Evolutionary conservation across 2,797 vertebrate genomes (phyloP).

Genomic region (Aplochiton taeniatus): DNA sequence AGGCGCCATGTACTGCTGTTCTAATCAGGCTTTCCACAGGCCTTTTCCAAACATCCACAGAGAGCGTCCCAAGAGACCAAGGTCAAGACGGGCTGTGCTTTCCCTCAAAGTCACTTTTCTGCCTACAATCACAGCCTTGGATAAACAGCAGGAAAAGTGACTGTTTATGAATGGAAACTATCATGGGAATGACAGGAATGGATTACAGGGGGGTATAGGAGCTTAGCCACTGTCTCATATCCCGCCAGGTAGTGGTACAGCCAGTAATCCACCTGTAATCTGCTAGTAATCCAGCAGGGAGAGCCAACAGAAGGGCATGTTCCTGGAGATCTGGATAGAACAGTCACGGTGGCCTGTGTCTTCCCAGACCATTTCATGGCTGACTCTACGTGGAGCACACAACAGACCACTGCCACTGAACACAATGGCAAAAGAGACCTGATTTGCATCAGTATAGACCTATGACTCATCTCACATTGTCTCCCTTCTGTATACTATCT

Average conservation of each 20-base stretch:
- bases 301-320: constrained; percentile 28
- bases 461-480: too few relatives aligned
- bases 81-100: not conserved
- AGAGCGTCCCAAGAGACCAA: not conserved
- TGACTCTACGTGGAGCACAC: constrained; percentile 13
- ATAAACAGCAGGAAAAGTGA: constrained; percentile 6
- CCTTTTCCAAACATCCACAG: constrained; percentile 2
- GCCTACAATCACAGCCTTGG: constrained; percentile 14
- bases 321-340: constrained; percentile 17
- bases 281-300: constrained; percentile 30
- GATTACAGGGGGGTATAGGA: not conserved
- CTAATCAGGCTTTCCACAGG: constrained; percentile 27
- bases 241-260: constrained; percentile 28
- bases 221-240: constrained; percentile 29
- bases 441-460: not conserved
- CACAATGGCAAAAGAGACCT: not conserved
- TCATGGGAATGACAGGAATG: constrained; percentile 1
- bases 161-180: constrained; percentile 6
- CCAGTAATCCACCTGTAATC: constrained; percentile 32
- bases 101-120: constrained; percentile 19
- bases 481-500: too few relatives aligned
- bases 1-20: constrained; percentile 19
- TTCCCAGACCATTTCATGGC: constrained; percentile 26
- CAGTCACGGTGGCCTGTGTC: constrained; percentile 26
- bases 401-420: constrained; percentile 11